These are phyloP conservation scores for Limonius californicus DNA, from an alignment of 1,140 invertebrate species.

Conservation along the genomic window DNA sequence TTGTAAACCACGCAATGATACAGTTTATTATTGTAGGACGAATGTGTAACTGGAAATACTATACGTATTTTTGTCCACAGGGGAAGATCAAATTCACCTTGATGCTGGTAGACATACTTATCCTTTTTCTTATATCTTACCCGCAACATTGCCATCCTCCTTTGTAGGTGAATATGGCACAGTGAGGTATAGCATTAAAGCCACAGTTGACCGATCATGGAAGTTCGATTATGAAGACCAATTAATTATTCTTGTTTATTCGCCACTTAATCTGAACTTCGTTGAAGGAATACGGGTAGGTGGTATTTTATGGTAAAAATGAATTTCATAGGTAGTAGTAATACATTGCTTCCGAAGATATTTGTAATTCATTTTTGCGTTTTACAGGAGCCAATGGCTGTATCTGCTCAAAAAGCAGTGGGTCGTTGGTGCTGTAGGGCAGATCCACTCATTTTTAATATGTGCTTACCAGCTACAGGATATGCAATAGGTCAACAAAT, in stretches of 20 bases:
- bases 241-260: constrained; percentile 67
- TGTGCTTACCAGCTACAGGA: background rate
- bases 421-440: background rate
- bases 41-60: too few species aligned
- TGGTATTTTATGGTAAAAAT: background rate
- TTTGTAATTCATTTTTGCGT: background rate
- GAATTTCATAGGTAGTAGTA: background rate
- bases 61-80: constrained; percentile 52
- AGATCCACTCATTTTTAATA: background rate
- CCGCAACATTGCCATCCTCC: constrained; percentile 70
- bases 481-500: too few species aligned
- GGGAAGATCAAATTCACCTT: constrained; percentile 61
- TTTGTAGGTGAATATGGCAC: constrained; percentile 80
- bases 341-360: background rate
- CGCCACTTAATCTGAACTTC: too few species aligned
- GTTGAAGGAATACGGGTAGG: too few species aligned
- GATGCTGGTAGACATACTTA: constrained; percentile 67
- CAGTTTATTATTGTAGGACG: too few species aligned
- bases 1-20: too few species aligned
- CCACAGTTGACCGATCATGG: constrained; percentile 78
- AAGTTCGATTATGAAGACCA: constrained; percentile 85
- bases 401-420: background rate
- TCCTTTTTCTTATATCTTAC: constrained; percentile 66
- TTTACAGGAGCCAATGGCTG: background rate
- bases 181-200: constrained; percentile 77